A percentile compares a stretch with the other conserved stretches of the same genome.
These are phyloP conservation scores for Chironomus striatipennis DNA, from an alignment of 1,140 invertebrate species.

Conservation along the genomic window DNA sequence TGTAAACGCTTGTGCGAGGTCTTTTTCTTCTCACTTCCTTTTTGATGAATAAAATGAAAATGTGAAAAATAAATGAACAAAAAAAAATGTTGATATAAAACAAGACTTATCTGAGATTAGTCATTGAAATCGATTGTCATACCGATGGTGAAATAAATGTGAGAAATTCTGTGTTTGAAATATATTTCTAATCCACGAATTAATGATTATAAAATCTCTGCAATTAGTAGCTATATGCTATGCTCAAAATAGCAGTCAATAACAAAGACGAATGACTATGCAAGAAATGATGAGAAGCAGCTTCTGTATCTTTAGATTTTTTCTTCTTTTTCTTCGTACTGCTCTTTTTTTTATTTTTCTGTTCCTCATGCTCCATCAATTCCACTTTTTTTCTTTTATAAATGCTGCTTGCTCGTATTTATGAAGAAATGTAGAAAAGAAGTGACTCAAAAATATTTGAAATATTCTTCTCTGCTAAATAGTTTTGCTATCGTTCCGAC, in stretches of 20 bases:
- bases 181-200: slow-evolving; percentile 2
- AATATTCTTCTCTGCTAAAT: slow-evolving; percentile 8
- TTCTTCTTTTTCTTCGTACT: neutral
- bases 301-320: slow-evolving; percentile 4
- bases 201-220: slow-evolving; percentile 14
- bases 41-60: neutral
- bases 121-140: neutral
- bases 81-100: neutral
- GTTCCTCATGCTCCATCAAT: neutral
- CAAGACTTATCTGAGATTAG: neutral
- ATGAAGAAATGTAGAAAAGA: neutral
- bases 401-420: neutral
- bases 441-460: slow-evolving; percentile 3
- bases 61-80: neutral
- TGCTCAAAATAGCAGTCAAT: slow-evolving; percentile 12
- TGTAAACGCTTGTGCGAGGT: slow-evolving; percentile 4
- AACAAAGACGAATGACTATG: slow-evolving; percentile 13
- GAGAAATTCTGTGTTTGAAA: neutral
- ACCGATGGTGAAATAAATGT: neutral
- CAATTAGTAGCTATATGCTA: neutral
- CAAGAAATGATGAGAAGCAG: slow-evolving; percentile 11
- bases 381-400: neutral
- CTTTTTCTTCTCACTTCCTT: neutral
- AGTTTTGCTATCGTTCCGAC: neutral
- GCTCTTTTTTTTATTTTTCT: neutral